Evolutionary conservation across 2,888 invertebrate genomes (phyloP).

Genomic region (Drosophila lutescens): DNA sequence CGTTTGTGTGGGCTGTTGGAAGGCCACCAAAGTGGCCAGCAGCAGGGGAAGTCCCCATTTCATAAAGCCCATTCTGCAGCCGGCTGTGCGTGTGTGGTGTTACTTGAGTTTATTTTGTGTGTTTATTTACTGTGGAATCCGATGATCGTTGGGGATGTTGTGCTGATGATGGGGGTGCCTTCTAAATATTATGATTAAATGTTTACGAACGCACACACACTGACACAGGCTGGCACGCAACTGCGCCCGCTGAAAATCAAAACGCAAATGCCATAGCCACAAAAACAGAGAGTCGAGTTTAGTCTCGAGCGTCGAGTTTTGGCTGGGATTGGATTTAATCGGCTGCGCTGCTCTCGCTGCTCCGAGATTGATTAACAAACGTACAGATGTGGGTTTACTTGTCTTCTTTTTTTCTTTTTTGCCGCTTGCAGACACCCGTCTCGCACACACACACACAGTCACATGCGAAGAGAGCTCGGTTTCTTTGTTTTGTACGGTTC

Average conservation of each 20-base stretch:
- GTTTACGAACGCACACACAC: constrained; percentile 12
- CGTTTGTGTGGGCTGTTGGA: constrained; percentile 64
- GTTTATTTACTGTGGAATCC: constrained; percentile 1
- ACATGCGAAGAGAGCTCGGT: not conserved
- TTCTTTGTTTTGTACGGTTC: constrained; percentile 20
- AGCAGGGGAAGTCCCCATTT: constrained; percentile 27
- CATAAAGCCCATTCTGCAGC: constrained; percentile 5
- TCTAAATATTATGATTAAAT: constrained; percentile 22
- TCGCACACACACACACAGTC: constrained; percentile 6
- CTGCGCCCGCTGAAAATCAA: constrained; percentile 54
- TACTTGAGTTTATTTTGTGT: constrained; percentile 3
- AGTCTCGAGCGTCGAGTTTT: constrained; percentile 5
- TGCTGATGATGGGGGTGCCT: not conserved
- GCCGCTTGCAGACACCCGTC: constrained; percentile 16
- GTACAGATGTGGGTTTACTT: constrained; percentile 15
- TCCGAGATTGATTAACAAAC: constrained; percentile 26
- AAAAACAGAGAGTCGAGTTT: constrained; percentile 37
- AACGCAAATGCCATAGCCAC: constrained; percentile 55
- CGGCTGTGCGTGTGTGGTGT: not conserved
- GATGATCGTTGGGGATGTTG: constrained; percentile 16
- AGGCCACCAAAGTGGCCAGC: constrained; percentile 22
- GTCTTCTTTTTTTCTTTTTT: constrained; percentile 6
- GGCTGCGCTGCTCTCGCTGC: constrained; percentile 16
- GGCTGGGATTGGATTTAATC: constrained; percentile 10
- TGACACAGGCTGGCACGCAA: constrained; percentile 43